These are phyloP conservation scores for Zelleria hepariella DNA, from an alignment of 2,888 invertebrate species.

Conservation along the genomic window DNA sequence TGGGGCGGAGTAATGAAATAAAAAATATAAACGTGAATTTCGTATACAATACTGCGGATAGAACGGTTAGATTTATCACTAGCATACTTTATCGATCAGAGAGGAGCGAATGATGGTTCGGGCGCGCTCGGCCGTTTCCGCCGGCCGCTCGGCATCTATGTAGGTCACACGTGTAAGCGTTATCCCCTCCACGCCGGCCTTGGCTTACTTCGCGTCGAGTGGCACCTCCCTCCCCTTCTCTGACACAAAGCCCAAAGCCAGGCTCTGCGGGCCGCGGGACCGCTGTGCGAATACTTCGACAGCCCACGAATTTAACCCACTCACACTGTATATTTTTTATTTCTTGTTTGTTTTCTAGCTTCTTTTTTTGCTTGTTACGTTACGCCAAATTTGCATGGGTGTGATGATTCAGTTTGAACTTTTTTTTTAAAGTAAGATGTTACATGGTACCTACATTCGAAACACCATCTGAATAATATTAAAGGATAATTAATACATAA, in stretches of 20 bases:
- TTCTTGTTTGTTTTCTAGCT: neutral
- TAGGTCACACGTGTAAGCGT: slow-evolving; percentile 72
- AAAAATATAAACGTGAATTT: too few relatives aligned
- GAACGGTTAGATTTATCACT: slow-evolving; percentile 23
- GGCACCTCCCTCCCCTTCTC: slow-evolving; percentile 48
- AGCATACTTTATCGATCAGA: slow-evolving; percentile 45
- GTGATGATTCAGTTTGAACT: neutral
- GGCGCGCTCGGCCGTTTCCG: slow-evolving; percentile 42
- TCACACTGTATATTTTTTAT: too few relatives aligned
- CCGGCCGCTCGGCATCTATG: slow-evolving; percentile 46
- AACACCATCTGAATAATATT: too few relatives aligned
- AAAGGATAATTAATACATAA: too few relatives aligned
- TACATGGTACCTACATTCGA: too few relatives aligned
- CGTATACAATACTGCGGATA: slow-evolving; percentile 2
- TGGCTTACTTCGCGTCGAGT: slow-evolving; percentile 64
- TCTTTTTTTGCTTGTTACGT: neutral
- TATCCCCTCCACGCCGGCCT: slow-evolving; percentile 67
- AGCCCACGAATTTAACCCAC: slow-evolving; percentile 14
- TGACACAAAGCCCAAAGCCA: neutral
- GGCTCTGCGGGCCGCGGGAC: neutral
- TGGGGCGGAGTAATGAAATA: too few relatives aligned
- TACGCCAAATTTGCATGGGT: too few relatives aligned
- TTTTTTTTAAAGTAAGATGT: neutral
- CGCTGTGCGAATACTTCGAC: neutral
- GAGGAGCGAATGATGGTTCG: slow-evolving; percentile 24